Conservation (phyloP, 2,888 invertebrate species). For the Mimas tiliae region DNA sequence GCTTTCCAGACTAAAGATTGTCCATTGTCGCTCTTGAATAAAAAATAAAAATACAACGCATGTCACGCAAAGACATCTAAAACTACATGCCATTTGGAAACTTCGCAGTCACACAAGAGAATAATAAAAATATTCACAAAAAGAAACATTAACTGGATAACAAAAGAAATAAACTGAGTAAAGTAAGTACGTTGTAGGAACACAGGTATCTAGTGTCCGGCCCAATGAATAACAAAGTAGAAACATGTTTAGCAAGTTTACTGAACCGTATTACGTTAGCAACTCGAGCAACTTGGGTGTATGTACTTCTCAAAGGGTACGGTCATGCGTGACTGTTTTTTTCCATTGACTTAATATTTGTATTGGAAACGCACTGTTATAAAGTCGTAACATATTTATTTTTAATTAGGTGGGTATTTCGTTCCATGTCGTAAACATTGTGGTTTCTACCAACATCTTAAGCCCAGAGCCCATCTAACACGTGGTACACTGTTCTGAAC, state of each 20-base stretch:
- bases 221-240: slow-evolving; percentile 34
- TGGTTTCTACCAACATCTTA: too few relatives aligned
- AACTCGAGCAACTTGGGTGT: slow-evolving; percentile 25
- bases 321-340: slow-evolving; percentile 50
- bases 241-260: slow-evolving; percentile 46
- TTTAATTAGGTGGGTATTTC: background rate
- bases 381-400: background rate
- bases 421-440: too few relatives aligned
- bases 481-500: too few relatives aligned
- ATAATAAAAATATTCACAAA: slow-evolving; percentile 19
- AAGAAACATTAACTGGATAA: slow-evolving; percentile 24
- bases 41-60: background rate
- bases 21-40: background rate
- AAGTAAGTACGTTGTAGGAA: slow-evolving; percentile 25
- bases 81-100: slow-evolving; percentile 9
- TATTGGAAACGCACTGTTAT: slow-evolving; percentile 1
- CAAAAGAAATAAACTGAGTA: slow-evolving; percentile 30
- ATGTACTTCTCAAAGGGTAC: slow-evolving; percentile 42
- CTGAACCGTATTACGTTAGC: slow-evolving; percentile 28
- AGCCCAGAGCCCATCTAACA: too few relatives aligned
- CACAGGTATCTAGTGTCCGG: slow-evolving; percentile 29
- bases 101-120: slow-evolving; percentile 12
- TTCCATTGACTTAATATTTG: slow-evolving; percentile 7
- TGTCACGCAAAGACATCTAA: background rate
- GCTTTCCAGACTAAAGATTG: too few relatives aligned